Percentiles rank a stretch among this genome's conserved stretches.
Evolutionary conservation across 2,797 vertebrate species (phyloP).

Genomic region (Alectoris magna): DNA sequence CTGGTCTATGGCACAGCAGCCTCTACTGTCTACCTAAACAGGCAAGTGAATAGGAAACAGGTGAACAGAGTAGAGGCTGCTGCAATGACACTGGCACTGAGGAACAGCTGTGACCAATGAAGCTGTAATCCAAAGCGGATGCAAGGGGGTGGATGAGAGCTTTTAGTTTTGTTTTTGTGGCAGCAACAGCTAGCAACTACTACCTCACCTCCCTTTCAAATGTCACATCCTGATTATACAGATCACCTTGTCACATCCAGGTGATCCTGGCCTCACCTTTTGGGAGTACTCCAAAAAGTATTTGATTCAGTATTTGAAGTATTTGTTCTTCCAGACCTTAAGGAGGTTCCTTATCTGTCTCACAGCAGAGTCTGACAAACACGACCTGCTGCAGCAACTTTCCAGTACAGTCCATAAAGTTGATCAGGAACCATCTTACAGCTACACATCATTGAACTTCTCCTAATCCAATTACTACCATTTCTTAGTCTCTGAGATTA

Average conservation of each 20-base stretch:
- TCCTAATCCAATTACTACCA: not conserved
- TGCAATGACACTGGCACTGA: not conserved
- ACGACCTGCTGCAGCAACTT: not conserved
- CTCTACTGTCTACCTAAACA: not conserved
- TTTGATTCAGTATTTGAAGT: not conserved
- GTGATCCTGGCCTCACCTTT: not conserved
- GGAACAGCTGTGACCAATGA: not conserved
- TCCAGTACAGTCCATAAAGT: not conserved
- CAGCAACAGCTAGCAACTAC: not conserved
- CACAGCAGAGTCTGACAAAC: accelerated
- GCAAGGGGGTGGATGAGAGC: not conserved
- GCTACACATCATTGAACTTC: not conserved
- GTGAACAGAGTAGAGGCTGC: not conserved
- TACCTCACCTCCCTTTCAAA: not conserved
- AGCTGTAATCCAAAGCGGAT: not conserved
- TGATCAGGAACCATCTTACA: not conserved
- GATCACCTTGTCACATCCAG: not conserved
- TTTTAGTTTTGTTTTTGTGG: not conserved
- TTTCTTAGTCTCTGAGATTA: not conserved
- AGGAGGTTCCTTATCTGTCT: not conserved
- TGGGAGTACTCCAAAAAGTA: not conserved
- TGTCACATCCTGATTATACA: not conserved
- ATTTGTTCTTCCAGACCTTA: not conserved
- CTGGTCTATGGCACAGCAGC: not conserved
- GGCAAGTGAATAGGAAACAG: not conserved